Percentiles rank a stretch among this genome's conserved stretches.
phyloP scores from a whole-genome alignment of 1,140 invertebrate genomes.

The Stenopsyche tienmushanensis region DNA sequence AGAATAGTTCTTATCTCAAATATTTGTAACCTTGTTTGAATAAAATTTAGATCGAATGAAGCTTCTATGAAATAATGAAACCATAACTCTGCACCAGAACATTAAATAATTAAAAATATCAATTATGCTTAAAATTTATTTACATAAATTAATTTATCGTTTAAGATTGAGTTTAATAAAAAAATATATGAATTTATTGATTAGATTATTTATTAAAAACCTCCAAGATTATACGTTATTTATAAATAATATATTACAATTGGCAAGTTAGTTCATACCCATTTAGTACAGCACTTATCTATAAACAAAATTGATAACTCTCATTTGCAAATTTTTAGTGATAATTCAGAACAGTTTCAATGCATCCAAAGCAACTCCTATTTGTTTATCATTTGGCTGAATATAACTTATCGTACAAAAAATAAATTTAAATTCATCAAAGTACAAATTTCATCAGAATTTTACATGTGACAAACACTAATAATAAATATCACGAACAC shows the following conservation, averaged over 20 bases:
- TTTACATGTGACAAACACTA: neutral
- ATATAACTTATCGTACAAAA: neutral
- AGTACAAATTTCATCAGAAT: neutral
- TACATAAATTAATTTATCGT: neutral
- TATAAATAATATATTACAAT: too few species aligned
- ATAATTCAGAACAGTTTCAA: neutral
- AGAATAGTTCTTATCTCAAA: neutral
- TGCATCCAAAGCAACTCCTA: neutral
- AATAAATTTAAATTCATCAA: neutral
- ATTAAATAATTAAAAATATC: neutral
- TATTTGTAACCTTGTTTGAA: neutral
- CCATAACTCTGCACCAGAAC: neutral
- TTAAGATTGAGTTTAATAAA: neutral
- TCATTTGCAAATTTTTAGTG: neutral
- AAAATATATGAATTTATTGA: neutral
- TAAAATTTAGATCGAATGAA: neutral
- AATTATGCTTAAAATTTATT: neutral
- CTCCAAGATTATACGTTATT: too few species aligned
- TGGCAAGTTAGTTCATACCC: too few species aligned
- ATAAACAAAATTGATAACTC: neutral
- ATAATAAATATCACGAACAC: too few species aligned
- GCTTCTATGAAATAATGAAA: neutral
- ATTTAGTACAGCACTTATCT: too few species aligned
- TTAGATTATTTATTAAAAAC: neutral
- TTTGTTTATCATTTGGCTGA: neutral